phyloP scores from a whole-genome alignment of 1,140 invertebrate genomes.

The Macrotrachela quadricornifera region DNA sequence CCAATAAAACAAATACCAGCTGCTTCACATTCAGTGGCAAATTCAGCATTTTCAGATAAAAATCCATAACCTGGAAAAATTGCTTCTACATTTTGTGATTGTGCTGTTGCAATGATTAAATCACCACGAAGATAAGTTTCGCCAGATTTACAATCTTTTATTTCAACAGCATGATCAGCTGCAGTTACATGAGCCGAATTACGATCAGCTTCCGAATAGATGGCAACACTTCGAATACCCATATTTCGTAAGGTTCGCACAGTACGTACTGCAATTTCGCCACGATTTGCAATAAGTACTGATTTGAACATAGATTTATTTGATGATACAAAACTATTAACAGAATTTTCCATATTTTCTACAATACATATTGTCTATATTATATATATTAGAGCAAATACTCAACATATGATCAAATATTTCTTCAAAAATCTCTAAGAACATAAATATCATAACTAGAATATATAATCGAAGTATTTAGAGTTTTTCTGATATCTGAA shows the following conservation, averaged over 20 bases:
- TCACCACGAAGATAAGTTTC: conserved; percentile 71
- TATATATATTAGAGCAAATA: too few species aligned
- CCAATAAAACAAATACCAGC: conserved; percentile 29
- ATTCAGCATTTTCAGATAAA: conserved; percentile 32
- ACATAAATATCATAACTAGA: too few species aligned
- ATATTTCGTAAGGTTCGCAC: conserved; percentile 58
- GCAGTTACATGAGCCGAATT: conserved; percentile 18
- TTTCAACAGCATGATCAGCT: conserved; percentile 74
- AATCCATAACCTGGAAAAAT: conserved; percentile 36
- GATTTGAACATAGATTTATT: too few species aligned
- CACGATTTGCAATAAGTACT: conserved; percentile 85
- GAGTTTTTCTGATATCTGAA: too few species aligned
- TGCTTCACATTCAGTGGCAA: conserved; percentile 26
- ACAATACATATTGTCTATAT: too few species aligned
- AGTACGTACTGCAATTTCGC: conserved; percentile 87
- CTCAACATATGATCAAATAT: too few species aligned
- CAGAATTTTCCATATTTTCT: too few species aligned
- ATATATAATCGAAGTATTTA: too few species aligned
- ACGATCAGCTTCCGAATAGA: conserved; percentile 77
- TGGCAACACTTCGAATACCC: conserved; percentile 73
- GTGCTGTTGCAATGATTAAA: conserved; percentile 63
- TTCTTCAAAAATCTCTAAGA: too few species aligned
- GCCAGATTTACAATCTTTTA: conserved; percentile 60
- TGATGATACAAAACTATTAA: too few species aligned
- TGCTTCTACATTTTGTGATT: conserved; percentile 49